A percentile compares a stretch with the other conserved stretches of the same genome.
Evolutionary conservation across 1,140 invertebrate species (phyloP).

Genomic region (Triops longicaudatus): DNA sequence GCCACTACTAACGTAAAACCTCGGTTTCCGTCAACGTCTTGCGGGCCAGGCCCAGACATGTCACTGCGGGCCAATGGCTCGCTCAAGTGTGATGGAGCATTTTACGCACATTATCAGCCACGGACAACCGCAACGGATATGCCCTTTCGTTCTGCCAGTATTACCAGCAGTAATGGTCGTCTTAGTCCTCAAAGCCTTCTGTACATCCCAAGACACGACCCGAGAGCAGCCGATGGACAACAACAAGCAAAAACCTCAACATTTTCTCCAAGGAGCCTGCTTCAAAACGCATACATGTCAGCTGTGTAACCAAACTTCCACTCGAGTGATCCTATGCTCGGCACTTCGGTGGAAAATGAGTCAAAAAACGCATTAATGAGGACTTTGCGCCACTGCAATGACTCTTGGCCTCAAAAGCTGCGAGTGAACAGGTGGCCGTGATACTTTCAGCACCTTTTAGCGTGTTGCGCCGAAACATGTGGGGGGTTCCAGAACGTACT

Average conservation of each 20-base stretch:
- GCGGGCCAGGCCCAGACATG: not conserved
- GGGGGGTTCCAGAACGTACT: not conserved
- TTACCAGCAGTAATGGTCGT: not conserved
- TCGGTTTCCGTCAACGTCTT: not conserved
- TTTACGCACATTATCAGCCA: not conserved
- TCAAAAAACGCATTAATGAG: not conserved
- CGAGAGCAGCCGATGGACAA: slow-evolving; percentile 4
- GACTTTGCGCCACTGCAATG: too few species aligned
- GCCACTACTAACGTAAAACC: not conserved
- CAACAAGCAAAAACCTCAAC: not conserved
- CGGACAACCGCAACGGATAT: not conserved
- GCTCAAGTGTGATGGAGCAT: slow-evolving; percentile 11
- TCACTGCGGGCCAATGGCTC: not conserved
- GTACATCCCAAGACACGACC: too few species aligned
- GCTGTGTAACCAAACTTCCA: not conserved
- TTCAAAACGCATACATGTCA: not conserved
- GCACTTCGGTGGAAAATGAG: not conserved
- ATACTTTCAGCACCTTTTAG: not conserved
- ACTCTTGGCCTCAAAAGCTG: too few species aligned
- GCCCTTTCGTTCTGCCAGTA: not conserved
- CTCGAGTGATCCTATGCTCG: not conserved
- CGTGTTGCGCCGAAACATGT: not conserved
- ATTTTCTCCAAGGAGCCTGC: not conserved
- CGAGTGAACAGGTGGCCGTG: not conserved
- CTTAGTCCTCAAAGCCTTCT: not conserved